Percentiles rank a stretch among this genome's conserved stretches.
These are phyloP conservation scores for Tyria jacobaeae DNA, from an alignment of 2,888 invertebrate genomes.

Conservation along the genomic window DNA sequence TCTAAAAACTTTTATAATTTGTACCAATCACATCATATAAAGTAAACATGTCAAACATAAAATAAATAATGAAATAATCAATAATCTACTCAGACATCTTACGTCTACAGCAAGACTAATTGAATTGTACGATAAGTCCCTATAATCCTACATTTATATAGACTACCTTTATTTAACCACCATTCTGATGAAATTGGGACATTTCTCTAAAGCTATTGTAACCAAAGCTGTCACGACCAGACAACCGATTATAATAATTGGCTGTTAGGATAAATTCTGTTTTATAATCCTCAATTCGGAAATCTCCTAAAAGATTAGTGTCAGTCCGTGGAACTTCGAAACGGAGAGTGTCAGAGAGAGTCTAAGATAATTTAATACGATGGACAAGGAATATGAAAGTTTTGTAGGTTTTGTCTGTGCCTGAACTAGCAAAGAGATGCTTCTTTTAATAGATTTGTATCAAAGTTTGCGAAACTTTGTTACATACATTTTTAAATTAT, in stretches of 20 bases:
- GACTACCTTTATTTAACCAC: slow-evolving; percentile 17
- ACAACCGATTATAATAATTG: slow-evolving; percentile 24
- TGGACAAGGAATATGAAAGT: neutral
- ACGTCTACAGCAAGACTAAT: neutral
- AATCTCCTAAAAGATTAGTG: slow-evolving; percentile 45
- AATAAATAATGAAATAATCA: neutral
- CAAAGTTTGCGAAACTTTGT: too few species aligned
- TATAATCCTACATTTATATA: slow-evolving; percentile 4
- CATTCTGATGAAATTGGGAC: slow-evolving; percentile 10
- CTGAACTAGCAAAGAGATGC: too few species aligned
- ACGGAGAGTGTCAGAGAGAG: slow-evolving; percentile 38
- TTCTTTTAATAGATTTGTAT: too few species aligned
- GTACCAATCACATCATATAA: too few species aligned
- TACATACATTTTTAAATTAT: neutral
- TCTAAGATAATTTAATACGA: slow-evolving; percentile 19
- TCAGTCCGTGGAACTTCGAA: slow-evolving; percentile 35
- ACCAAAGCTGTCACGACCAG: slow-evolving; percentile 22
- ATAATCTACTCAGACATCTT: neutral
- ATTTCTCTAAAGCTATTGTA: slow-evolving; percentile 19
- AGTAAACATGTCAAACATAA: neutral
- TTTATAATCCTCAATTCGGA: slow-evolving; percentile 42
- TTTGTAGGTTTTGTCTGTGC: too few species aligned
- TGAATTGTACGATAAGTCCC: slow-evolving; percentile 5
- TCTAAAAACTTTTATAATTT: too few species aligned
- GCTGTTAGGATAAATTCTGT: slow-evolving; percentile 23